Base-by-base conservation (phyloP, 2,888 invertebrate genomes). In the Brassicogethes aeneus region DNA sequence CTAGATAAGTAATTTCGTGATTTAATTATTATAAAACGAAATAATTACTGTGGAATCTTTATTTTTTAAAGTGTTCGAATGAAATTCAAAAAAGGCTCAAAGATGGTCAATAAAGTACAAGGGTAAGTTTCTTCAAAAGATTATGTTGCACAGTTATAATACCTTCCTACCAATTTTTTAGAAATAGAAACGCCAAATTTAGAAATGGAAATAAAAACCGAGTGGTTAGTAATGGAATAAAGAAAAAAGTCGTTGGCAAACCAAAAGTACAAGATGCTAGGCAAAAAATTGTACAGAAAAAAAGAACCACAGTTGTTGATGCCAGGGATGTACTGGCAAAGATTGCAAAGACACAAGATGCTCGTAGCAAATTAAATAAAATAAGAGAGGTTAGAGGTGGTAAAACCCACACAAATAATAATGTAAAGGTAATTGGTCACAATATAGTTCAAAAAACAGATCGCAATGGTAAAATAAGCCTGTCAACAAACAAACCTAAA, bases 301-400 rank as follows among this genome's bases (percentile, higher is more conserved):
- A 86, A 60, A 75, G 87, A 36, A 77, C 74, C 36, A 81, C 80
- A 56, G 79, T 89, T 16, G 75, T 75, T 1, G 89, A 90, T 72
- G 89, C 89, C 1, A 72, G 89, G 44, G 89, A 90, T 52, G 83
- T 85, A 55, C 69, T 90, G 38, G 79, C 80, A 2, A 80, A 85
- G 65, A 78, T 83, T 52, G 84, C 85, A 0, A 82, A 84, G 57
- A 75, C 70, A 7, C 80, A 77, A 46, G 89, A 88, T 71, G 86
- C 87, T 3, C 74, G 88, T 34, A 68, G 79, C 37, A 81, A 83
- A 61, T 64, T 89, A 37, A 75, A 82, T 40, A 79, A 80, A 57
- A 67, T 85, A 36, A 70, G 82, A 46, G 72, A 73, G 47, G 69
- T 66, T 42, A 67, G 70, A 60, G 54, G 47, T 34, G 49, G 52